Evolutionary conservation across 2,797 vertebrate species (phyloP), one percentile per base, ranked within the genome.

Genomic region (Anisognathus igniventris): DNA sequence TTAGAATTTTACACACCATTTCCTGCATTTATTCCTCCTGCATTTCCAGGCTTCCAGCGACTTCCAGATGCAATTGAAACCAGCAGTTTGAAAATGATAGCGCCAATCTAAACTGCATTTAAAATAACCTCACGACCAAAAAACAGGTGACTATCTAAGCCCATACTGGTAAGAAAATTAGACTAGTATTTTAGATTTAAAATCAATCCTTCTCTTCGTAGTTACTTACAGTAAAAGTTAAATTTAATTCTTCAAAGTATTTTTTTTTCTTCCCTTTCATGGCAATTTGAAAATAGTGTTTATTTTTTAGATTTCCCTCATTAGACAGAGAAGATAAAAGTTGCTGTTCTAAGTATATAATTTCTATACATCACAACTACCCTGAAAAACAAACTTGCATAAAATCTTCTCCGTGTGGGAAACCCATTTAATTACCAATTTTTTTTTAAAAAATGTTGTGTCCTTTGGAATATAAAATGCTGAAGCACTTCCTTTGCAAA

Each of bases 1-100:
- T 95, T 54, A 89, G 94, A 95, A 56, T 87, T 96, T 96, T 85
- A 74, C 23, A 91, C 64, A 44, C 33, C 25, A 92, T 96, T 96
- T 96, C 56, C 78, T 92, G 20, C 57, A 61, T 95, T 95, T 95
- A 95, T 95, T 82, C 80, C 84, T 92, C 70, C 53, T 71, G 51
- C 77, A 90, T 47, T 66, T 66, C 45, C 19, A 77, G 24, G 84
- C 82, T 92, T 64, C 37, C 76, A 61, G 37, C 40, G 22, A 42
- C 27, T 83, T 95, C 53, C 61, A 87, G 50, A 66, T 68, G 60
- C 79, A 94, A 90, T 48, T 90, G 81, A 82, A 97, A 95, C 66
- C 27, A 86, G 70, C 48, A 94, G 51, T 53, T 96, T 92, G 58
- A 94, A 96, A 95, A 92, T 66, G 33, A 95, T 66, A 77, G 12